Base-by-base conservation (phyloP, 2,797 vertebrate species). In the Pangasius djambal region DNA sequence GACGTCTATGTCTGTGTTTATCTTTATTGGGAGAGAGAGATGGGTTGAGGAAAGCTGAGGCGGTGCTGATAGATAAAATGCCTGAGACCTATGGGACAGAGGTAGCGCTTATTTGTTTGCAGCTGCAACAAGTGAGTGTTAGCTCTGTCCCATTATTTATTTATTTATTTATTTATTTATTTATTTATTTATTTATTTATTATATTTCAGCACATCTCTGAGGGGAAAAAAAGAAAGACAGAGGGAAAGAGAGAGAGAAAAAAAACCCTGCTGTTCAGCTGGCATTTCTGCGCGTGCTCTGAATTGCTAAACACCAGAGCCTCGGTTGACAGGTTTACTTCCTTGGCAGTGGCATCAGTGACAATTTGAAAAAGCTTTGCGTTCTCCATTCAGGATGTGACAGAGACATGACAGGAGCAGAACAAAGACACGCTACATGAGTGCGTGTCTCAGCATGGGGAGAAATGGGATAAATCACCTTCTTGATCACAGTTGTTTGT, bases 351-450 rank as follows among this genome's bases (percentile, higher is more conserved):
- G 85, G 84, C 89, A 87, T 89, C 77, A 86, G 86, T 88, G 83
- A 78, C 57, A 63, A 87, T 91, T 87, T 74, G 63, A 86, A 83
- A 88, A 91, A 85, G 78, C 87, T 89, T 92, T 78, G 82, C 72
- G 63, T 90, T 78, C 55, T 84, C 83, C 88, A 65, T 91, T 86
- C 86, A 86, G 59, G 83, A 89, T 87, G 88, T 90, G 90, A 89
- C 87, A 91, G 72, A 75, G 67, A 93, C 90, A 91, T 91, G 90
- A 91, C 90, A 88, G 89, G 48, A 89, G 69, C 82, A 81, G 84
- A 90, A 90, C 86, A 83, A 88, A 83, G 52, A 87, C 83, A 40
- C 44, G 89, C 91, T 86, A 88, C 44, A 50, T 25, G 85, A 85
- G 72, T 48, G 40, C 28, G 50, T 31, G 77, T 82, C 72, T 91